Evolutionary conservation across 2,888 invertebrate species (phyloP).

Genomic region (Drosophila testacea): DNA sequence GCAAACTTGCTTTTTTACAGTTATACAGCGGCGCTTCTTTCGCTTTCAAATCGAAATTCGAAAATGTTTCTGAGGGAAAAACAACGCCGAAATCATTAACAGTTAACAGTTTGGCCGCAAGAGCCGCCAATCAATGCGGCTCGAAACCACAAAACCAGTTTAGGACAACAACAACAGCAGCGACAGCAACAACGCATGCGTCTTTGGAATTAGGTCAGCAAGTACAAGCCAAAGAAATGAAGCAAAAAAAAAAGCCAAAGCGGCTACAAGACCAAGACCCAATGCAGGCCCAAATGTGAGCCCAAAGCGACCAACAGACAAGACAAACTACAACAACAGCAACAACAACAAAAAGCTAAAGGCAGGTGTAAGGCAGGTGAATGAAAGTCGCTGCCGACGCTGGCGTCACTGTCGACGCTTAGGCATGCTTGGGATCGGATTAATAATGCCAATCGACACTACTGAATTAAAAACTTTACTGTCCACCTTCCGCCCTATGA

Average conservation of each 20-base stretch:
- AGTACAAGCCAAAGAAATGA: conserved; percentile 65
- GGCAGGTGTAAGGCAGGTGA: conserved; percentile 54
- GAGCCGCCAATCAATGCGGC: conserved; percentile 63
- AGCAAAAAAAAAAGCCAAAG: conserved; percentile 53
- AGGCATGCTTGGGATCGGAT: conserved; percentile 24
- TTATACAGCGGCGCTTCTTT: conserved; percentile 65
- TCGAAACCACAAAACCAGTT: conserved; percentile 71
- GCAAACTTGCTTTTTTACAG: conserved; percentile 56
- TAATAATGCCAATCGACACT: conserved; percentile 20
- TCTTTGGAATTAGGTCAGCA: conserved; percentile 78
- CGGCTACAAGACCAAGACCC: conserved; percentile 46
- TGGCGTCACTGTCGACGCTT: conserved; percentile 15
- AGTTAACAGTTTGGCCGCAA: conserved; percentile 68
- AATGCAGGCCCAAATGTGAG: conserved; percentile 39
- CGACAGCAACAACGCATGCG: conserved; percentile 62
- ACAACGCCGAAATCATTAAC: conserved; percentile 72
- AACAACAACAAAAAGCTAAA: conserved; percentile 9
- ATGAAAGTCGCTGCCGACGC: conserved; percentile 47
- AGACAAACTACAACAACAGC: conserved; percentile 23
- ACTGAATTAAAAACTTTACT: background rate
- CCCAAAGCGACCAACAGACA: conserved; percentile 34
- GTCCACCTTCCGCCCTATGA: background rate
- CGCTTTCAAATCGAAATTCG: conserved; percentile 74
- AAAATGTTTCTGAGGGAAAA: conserved; percentile 64
- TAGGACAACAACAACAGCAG: conserved; percentile 60